Percentiles rank a stretch among this genome's conserved stretches.
Conservation (phyloP, 2,113 vertebrate genomes). For the Sarotherodon lohbergeri region DNA sequence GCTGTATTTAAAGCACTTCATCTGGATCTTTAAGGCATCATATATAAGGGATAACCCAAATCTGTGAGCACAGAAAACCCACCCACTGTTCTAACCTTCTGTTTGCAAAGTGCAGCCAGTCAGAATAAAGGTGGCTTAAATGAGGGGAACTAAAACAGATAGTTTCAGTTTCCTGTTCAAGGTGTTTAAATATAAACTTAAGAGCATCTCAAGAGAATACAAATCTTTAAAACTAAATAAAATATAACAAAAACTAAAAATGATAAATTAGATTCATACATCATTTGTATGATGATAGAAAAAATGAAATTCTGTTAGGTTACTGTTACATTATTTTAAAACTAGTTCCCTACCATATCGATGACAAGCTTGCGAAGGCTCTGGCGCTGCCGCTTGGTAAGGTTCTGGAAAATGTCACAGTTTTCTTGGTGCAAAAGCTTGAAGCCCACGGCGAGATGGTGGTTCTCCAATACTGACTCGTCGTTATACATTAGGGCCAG, state of each 20-base stretch:
- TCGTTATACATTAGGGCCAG: slow-evolving; percentile 90
- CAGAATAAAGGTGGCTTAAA: not conserved
- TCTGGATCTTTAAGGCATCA: not conserved
- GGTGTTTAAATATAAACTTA: not conserved
- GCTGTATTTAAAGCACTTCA: not conserved
- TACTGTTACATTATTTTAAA: not conserved
- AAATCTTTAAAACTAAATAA: not conserved
- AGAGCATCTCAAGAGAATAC: not conserved
- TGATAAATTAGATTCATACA: not conserved
- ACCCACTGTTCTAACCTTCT: not conserved
- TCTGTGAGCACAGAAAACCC: not conserved
- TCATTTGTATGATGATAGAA: not conserved
- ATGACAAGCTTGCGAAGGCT: slow-evolving; percentile 84
- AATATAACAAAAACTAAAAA: not conserved
- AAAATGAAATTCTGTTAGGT: not conserved
- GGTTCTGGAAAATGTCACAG: slow-evolving; percentile 89
- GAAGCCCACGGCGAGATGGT: slow-evolving; percentile 87
- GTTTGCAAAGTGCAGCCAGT: not conserved
- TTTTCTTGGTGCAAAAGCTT: slow-evolving; percentile 87
- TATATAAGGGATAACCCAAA: not conserved
- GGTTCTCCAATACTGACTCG: slow-evolving; percentile 86
- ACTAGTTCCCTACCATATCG: slow-evolving; percentile 74
- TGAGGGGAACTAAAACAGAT: not conserved
- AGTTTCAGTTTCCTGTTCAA: not conserved
- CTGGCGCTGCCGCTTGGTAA: slow-evolving; percentile 82